Percentiles rank a stretch among this genome's conserved stretches.
phyloP scores from a whole-genome alignment of 53 echinoderm and acorn worm species.

The Mesocentrotus franciscanus region DNA sequence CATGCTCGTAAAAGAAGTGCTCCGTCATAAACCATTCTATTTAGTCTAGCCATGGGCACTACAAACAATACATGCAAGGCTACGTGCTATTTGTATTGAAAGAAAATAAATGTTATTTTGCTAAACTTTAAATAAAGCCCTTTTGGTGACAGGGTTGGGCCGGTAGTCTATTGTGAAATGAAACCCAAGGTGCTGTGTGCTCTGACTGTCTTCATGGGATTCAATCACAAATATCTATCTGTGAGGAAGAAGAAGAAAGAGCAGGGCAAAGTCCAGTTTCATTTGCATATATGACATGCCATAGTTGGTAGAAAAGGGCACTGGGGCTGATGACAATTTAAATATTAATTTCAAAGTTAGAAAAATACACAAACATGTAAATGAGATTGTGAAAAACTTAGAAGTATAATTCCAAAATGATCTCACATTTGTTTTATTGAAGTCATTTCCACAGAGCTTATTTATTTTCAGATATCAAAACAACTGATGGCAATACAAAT shows the following conservation, averaged over 20 bases:
- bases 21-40: slow-evolving; percentile 20
- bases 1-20: neutral
- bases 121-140: neutral
- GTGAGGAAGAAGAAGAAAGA: neutral
- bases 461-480: too few species aligned
- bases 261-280: slow-evolving; percentile 49
- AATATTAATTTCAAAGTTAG: neutral
- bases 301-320: neutral
- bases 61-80: slow-evolving; percentile 17
- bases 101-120: slow-evolving; percentile 48
- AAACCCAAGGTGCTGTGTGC: slow-evolving; percentile 11
- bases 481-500: too few species aligned
- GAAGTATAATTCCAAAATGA: neutral
- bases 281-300: slow-evolving; percentile 33
- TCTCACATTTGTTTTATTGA: neutral
- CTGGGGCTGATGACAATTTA: neutral
- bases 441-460: neutral
- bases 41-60: slow-evolving; percentile 12
- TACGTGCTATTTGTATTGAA: neutral
- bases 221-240: neutral
- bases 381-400: neutral
- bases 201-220: neutral
- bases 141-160: slow-evolving; percentile 15
- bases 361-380: neutral
- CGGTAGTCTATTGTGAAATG: neutral